Evolutionary conservation across 2,888 invertebrate species (phyloP), one percentile per base, ranked within the genome.

Genomic region (Campoletis raptor): DNA sequence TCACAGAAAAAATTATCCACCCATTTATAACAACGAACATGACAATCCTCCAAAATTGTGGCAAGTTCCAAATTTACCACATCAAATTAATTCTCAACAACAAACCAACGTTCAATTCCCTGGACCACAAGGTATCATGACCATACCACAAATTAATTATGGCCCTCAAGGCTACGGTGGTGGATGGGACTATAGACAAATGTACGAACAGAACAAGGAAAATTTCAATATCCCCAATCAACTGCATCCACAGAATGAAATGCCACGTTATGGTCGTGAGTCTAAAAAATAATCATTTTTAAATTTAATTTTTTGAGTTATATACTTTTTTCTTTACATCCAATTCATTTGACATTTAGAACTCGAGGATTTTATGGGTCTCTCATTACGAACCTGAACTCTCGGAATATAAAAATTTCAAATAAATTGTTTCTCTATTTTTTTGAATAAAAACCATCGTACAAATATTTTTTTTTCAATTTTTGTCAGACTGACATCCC

Each of bases 171-270:
- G 90, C 21, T 88, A 88, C 67, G 36, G 84, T n/a, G 78, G 78
- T 24, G 86, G 83, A 2, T 93, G 93, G 94, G 92, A 93, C 54
- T 93, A 93, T 89, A 91, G 90, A 61, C 92, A 91, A 9, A 85
- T 91, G 9, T 92, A 92, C 61, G 93, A 93, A 36, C 92, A 91
- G 76, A 92, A 90, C 64, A 94, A 92, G 61, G 92, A 92, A 70
- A 45, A 83, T 52, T 92, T 91, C 77, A 89, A 88, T 48, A 83
- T 90, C 36, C 82, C 87, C 40, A 91, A 91, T 86, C 81, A 90
- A 3, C 89, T 89, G 76, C 92, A 86, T 30, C 90, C 89, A 9
- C 91, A 89, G 45, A 91, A 87, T 21, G 92, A 91, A 84, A 21
- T 90, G 12, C 88, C 91, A 66, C 86, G 88, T 24, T 93, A 93